phyloP scores from a whole-genome alignment of 2,888 invertebrate genomes.

The Calliphora vomitoria region DNA sequence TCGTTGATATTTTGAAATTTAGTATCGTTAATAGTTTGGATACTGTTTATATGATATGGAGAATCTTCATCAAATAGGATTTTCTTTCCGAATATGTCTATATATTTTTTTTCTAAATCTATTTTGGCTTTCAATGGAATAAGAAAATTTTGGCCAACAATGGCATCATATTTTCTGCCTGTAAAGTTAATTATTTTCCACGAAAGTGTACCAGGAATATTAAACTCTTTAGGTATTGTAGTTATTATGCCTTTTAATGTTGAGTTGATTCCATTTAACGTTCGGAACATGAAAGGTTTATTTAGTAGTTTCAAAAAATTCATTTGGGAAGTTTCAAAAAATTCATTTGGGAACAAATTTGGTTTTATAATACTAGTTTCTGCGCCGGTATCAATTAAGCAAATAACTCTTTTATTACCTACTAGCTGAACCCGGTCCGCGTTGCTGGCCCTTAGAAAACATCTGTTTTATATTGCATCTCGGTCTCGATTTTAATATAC shows the following conservation, averaged over 20 bases:
- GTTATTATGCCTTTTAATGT: slow-evolving; percentile 47
- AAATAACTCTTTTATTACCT: too few species aligned
- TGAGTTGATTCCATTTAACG: slow-evolving; percentile 58
- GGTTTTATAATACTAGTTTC: slow-evolving; percentile 53
- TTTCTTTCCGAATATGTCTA: slow-evolving; percentile 37
- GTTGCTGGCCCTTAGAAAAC: too few species aligned
- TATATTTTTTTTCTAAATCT: slow-evolving; percentile 41
- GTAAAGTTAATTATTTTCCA: slow-evolving; percentile 61
- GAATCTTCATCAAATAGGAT: slow-evolving; percentile 41
- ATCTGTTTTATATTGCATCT: too few species aligned
- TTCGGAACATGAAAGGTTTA: slow-evolving; percentile 45
- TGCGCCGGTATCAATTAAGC: slow-evolving; percentile 48
- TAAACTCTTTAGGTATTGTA: slow-evolving; percentile 59
- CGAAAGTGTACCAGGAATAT: slow-evolving; percentile 57
- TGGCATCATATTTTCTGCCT: slow-evolving; percentile 62
- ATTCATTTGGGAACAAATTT: slow-evolving; percentile 35
- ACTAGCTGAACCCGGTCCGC: too few species aligned
- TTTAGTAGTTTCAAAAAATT: too few species aligned
- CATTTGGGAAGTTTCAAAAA: neutral
- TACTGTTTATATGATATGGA: slow-evolving; percentile 48
- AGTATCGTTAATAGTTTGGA: slow-evolving; percentile 42
- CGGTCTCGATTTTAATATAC: too few species aligned
- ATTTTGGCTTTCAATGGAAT: slow-evolving; percentile 58
- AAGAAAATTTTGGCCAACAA: slow-evolving; percentile 3
- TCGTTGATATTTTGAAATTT: slow-evolving; percentile 17